Conservation (phyloP, 2,888 invertebrate genomes). For the Drosophila atroscutellata region DNA sequence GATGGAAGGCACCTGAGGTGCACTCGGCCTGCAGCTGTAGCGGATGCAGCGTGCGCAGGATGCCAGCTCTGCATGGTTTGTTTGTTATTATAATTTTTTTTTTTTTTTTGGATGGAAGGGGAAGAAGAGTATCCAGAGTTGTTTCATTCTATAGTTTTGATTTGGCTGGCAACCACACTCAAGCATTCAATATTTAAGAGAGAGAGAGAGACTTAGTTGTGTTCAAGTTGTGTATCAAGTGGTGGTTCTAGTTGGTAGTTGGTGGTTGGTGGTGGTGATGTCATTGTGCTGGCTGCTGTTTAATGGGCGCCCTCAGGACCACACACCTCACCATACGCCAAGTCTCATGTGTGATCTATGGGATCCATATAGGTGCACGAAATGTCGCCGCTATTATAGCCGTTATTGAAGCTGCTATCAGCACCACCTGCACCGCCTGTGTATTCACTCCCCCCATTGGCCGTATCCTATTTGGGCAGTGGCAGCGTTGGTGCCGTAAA, state of each 20-base stretch:
- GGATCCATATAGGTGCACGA: conserved; percentile 83
- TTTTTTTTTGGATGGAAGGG: conserved; percentile 23
- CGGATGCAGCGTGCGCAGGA: conserved; percentile 88
- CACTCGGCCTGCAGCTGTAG: conserved; percentile 86
- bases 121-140: conserved; percentile 70
- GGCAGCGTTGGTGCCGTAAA: conserved; percentile 84
- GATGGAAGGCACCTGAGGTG: conserved; percentile 79
- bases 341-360: conserved; percentile 83
- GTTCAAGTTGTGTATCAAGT: conserved; percentile 45
- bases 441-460: conserved; percentile 81
- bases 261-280: conserved; percentile 37
- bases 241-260: conserved; percentile 28
- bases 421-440: conserved; percentile 47
- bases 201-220: conserved; percentile 68
- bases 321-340: conserved; percentile 77
- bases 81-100: background rate
- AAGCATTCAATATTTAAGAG: conserved; percentile 51
- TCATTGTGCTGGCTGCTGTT: conserved; percentile 34
- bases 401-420: conserved; percentile 60
- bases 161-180: conserved; percentile 66
- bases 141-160: conserved; percentile 47
- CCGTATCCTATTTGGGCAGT: conserved; percentile 85
- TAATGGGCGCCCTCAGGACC: conserved; percentile 74
- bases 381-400: conserved; percentile 81
- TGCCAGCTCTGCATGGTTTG: conserved; percentile 81